A percentile compares a stretch with the other conserved stretches of the same genome.
These are phyloP conservation scores for Poeciliopsis turneri DNA, from an alignment of 2,797 vertebrate species.

Conservation along the genomic window DNA sequence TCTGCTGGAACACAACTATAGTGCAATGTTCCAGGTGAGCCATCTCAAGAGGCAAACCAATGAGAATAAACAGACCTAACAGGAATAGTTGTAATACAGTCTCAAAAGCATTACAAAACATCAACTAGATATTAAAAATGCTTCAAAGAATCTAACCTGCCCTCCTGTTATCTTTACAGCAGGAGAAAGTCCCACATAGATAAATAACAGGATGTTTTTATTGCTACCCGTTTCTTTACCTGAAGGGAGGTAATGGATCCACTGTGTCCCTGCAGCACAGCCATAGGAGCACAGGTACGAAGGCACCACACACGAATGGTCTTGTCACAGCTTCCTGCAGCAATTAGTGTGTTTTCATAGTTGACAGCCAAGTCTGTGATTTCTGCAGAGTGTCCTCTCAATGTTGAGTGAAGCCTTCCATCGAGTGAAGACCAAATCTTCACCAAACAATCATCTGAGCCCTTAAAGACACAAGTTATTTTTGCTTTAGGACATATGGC, in stretches of 20 bases:
- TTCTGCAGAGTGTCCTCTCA: conserved; percentile 96
- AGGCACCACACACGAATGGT: conserved; percentile 98
- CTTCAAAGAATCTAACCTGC: not conserved
- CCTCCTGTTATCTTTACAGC: not conserved
- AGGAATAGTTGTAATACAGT: not conserved
- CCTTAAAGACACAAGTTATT: conserved; percentile 72
- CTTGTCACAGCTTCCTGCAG: conserved; percentile 98
- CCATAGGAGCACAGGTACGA: conserved; percentile 94
- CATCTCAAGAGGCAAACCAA: not conserved
- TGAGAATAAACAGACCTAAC: not conserved
- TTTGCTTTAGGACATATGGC: not conserved
- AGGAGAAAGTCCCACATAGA: not conserved
- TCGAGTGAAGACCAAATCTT: conserved; percentile 99
- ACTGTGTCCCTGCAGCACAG: conserved; percentile 95
- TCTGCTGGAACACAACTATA: not conserved
- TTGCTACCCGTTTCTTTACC: conserved; percentile 72
- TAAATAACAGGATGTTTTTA: conserved; percentile 3
- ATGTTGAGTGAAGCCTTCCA: conserved; percentile 91
- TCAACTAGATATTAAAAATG: not conserved
- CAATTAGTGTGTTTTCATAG: conserved; percentile 97
- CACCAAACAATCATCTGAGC: conserved; percentile 98
- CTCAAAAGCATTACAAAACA: not conserved
- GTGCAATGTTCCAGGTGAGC: not conserved
- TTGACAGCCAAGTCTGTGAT: conserved; percentile 98
- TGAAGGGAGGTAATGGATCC: conserved; percentile 98